A percentile compares a stretch with the other conserved stretches of the same genome.
phyloP scores from a whole-genome alignment of 2,113 vertebrate species.

The Archocentrus centrarchus region DNA sequence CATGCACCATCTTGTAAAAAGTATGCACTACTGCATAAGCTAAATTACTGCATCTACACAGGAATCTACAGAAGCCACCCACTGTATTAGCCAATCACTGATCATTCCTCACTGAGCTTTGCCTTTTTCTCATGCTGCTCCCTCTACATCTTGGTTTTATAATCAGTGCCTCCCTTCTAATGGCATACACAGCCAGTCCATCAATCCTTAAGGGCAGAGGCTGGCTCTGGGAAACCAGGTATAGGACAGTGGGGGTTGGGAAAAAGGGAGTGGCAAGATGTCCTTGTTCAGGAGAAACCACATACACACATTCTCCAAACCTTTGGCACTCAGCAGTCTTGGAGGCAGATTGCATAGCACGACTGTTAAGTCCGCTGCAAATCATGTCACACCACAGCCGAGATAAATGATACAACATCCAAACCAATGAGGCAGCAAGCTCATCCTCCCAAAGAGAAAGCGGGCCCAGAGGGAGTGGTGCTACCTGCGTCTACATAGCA shows the following conservation, averaged over 20 bases:
- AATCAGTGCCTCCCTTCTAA: constrained; percentile 70
- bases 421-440: constrained; percentile 65
- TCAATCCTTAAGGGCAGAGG: constrained; percentile 59
- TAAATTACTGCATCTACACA: neutral
- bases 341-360: constrained; percentile 47
- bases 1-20: neutral
- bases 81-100: constrained; percentile 33
- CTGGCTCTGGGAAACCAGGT: constrained; percentile 51
- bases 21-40: neutral
- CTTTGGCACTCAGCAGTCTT: constrained; percentile 62
- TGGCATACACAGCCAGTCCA: constrained; percentile 60
- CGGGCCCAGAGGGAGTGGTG: constrained; percentile 23
- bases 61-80: constrained; percentile 29
- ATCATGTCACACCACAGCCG: constrained; percentile 58
- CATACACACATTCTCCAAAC: constrained; percentile 51
- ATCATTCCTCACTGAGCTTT: constrained; percentile 26
- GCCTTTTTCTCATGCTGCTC: constrained; percentile 54
- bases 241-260: constrained; percentile 50
- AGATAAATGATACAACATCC: constrained; percentile 61
- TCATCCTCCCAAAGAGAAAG: constrained; percentile 46
- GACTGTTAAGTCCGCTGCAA: constrained; percentile 63
- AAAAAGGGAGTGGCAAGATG: constrained; percentile 53
- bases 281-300: constrained; percentile 64
- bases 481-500: constrained; percentile 2
- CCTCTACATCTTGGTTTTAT: constrained; percentile 37